Evolutionary conservation across 1,140 invertebrate species (phyloP), one percentile per base, ranked within the genome.

Genomic region (Drosophila leontia): DNA sequence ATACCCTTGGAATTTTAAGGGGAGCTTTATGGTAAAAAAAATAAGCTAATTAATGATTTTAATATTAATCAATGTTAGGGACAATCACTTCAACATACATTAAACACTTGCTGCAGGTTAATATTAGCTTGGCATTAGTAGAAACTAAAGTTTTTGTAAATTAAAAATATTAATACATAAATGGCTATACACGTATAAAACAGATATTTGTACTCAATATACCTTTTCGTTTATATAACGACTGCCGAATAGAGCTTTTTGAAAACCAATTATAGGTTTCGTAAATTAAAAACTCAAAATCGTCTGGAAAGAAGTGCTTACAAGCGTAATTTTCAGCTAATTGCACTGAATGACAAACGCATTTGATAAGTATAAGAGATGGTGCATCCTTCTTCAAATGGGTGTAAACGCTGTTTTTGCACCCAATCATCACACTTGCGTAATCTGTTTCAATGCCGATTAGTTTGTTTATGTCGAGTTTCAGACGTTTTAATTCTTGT

Each of bases 251-350:
- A 13, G 45, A 57, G 29, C 69, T 72, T 59, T 72, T 64, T 9
- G 32, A 44, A 59, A 74, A 74, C 56, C 70, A 23, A 2, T 23
- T 65, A 41, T 65, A 64, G 94, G 94, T 93, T 78, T 48, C 64
- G 26, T 26, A 26, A 26, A 26, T 5, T 26, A 26, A 26, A 26
- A 26, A 4, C 26, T 26, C 26, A 2, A 68, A 51, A 59, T 68
- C 55, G 17, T 59, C 26, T 26, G 26, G 26, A 26, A 26, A 26
- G 3, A 26, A 26, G 26, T 26, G 26, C 26, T 5, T 26, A 26
- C 26, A 26, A 26, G 26, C 26, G 26, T 26, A 26, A 26, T 5
- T 26, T 26, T 5, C 26, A 5, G 26, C 26, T 26, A 26, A 5
- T 3, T 4, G 3, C 26, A 26, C 64, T 19, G 47, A 68, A 42